Evolutionary conservation across 2,888 invertebrate species (phyloP).

Genomic region (Baronia brevicornis): DNA sequence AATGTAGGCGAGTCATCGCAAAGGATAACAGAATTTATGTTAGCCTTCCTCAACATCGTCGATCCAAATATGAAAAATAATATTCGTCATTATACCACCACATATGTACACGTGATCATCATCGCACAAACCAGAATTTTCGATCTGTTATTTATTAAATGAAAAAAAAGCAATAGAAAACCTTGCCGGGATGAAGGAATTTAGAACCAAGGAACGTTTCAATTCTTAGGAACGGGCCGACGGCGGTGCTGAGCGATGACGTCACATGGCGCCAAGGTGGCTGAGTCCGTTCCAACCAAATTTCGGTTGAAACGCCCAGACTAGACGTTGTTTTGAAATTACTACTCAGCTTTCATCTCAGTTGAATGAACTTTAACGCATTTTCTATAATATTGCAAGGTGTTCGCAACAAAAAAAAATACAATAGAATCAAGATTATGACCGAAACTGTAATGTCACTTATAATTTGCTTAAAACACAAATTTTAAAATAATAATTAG

Average conservation of each 20-base stretch:
- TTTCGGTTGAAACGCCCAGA: slow-evolving; percentile 47
- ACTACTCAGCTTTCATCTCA: slow-evolving; percentile 16
- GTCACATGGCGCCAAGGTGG: slow-evolving; percentile 54
- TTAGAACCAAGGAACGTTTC: too few species aligned
- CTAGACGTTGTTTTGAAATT: slow-evolving; percentile 36
- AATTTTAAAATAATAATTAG: too few species aligned
- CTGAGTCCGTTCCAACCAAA: slow-evolving; percentile 47
- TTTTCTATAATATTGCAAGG: slow-evolving; percentile 9
- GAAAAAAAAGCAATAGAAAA: slow-evolving; percentile 26
- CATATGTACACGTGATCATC: slow-evolving; percentile 19
- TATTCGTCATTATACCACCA: slow-evolving; percentile 55
- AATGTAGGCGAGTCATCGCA: slow-evolving; percentile 66
- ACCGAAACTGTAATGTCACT: too few species aligned
- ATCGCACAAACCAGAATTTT: slow-evolving; percentile 5
- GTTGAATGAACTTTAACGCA: slow-evolving; percentile 15
- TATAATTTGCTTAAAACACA: too few species aligned
- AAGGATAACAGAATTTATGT: slow-evolving; percentile 47
- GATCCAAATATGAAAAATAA: slow-evolving; percentile 37
- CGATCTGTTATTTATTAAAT: not conserved
- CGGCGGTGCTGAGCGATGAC: slow-evolving; percentile 42
- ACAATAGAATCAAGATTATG: too few species aligned
- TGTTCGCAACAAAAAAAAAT: too few species aligned
- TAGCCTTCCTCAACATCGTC: slow-evolving; percentile 58
- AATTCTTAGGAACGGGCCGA: slow-evolving; percentile 20
- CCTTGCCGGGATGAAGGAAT: slow-evolving; percentile 26